phyloP scores from a whole-genome alignment of 2,113 vertebrate species.

The Lanius ludovicianus region DNA sequence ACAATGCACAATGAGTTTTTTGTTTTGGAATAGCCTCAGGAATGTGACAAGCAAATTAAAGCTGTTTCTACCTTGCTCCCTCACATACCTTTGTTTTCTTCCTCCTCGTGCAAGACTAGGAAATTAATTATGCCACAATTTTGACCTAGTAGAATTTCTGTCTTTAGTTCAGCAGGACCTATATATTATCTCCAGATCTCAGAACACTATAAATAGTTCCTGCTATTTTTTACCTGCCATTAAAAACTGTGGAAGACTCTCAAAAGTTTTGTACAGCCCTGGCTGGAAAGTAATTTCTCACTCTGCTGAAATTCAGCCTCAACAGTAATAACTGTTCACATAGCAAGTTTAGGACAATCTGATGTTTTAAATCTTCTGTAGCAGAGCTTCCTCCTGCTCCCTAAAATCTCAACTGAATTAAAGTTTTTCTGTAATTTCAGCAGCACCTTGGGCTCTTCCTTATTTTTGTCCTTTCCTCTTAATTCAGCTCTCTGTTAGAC shows the following conservation, averaged over 20 bases:
- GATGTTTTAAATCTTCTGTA: background rate
- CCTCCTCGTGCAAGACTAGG: background rate
- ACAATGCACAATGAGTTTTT: background rate
- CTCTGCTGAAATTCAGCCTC: background rate
- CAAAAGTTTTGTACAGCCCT: background rate
- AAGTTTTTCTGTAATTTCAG: background rate
- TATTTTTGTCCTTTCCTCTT: background rate
- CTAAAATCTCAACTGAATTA: background rate
- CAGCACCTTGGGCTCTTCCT: background rate
- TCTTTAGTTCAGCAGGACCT: background rate
- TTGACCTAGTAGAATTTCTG: background rate
- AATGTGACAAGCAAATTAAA: background rate
- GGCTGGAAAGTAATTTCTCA: background rate
- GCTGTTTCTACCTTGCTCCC: background rate
- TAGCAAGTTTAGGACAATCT: background rate
- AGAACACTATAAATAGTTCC: background rate
- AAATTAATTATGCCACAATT: background rate
- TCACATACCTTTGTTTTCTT: background rate
- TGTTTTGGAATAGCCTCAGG: background rate
- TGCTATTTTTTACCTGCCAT: background rate
- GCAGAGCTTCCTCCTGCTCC: accelerated
- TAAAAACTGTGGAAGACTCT: background rate
- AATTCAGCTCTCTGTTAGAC: background rate
- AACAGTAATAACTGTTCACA: background rate
- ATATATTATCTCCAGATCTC: background rate